phyloP scores from a whole-genome alignment of 2,797 vertebrate genomes.

The Cryptoprocta ferox region DNA sequence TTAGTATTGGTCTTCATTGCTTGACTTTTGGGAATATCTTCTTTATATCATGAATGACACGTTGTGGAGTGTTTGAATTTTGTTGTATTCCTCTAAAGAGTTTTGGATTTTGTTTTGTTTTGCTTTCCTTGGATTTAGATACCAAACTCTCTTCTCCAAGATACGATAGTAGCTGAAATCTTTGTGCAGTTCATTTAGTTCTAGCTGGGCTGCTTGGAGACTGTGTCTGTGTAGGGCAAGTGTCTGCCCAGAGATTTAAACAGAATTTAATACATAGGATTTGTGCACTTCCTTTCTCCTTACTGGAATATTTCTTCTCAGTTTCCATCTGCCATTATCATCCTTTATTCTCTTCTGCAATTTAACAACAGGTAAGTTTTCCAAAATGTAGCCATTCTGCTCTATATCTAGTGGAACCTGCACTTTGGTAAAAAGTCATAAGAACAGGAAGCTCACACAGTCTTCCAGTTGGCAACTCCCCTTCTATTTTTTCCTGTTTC shows the following conservation, averaged over 20 bases:
- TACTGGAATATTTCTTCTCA: not conserved
- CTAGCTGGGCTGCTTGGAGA: not conserved
- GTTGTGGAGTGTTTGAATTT: not conserved
- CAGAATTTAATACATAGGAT: not conserved
- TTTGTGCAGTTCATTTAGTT: not conserved
- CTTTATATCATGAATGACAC: not conserved
- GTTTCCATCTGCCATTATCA: not conserved
- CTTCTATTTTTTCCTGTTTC: not conserved
- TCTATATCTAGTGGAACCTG: not conserved
- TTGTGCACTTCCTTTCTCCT: not conserved
- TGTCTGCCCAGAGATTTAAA: not conserved
- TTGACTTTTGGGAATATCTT: not conserved
- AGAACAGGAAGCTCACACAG: not conserved
- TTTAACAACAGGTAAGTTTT: not conserved
- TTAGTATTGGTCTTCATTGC: not conserved
- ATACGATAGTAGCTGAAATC: not conserved
- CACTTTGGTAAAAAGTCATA: not conserved
- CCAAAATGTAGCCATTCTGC: not conserved
- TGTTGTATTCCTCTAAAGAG: not conserved
- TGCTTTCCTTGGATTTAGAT: not conserved
- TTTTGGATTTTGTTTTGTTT: conserved; percentile 17
- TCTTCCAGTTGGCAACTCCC: not conserved
- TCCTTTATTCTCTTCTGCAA: not conserved
- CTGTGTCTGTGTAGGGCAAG: not conserved
- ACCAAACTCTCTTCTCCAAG: not conserved